Evolutionary conservation across 2,113 vertebrate genomes (phyloP).

Genomic region (Callipepla californica): DNA sequence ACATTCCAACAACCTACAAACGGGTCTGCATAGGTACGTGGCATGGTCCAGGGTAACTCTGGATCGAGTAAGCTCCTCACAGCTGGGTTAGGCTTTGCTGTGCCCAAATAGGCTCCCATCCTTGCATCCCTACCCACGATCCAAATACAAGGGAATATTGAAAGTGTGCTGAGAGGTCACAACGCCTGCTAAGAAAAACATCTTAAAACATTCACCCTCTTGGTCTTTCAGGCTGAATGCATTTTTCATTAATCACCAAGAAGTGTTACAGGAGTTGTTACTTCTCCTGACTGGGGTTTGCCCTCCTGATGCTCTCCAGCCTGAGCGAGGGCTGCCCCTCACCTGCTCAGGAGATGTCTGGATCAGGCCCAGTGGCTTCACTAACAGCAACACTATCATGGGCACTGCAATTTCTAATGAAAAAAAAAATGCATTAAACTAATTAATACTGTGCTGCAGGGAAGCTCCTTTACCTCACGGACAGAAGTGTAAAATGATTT

Average conservation of each 20-base stretch:
- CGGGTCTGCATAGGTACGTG: background rate
- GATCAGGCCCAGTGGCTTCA: background rate
- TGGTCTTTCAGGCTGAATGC: background rate
- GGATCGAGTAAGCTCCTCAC: accelerated
- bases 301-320: background rate
- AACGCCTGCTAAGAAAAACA: background rate
- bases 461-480: background rate
- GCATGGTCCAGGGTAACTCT: background rate
- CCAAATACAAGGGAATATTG: background rate
- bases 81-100: background rate
- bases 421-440: background rate
- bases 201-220: background rate
- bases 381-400: background rate
- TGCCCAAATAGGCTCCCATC: background rate
- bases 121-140: background rate
- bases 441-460: background rate
- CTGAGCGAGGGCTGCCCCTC: background rate
- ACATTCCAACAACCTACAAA: background rate
- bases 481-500: background rate
- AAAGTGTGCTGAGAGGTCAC: background rate
- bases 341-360: background rate
- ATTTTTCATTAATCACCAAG: background rate
- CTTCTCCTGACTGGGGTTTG: background rate
- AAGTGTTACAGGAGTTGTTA: background rate
- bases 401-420: background rate